Conservation (phyloP, 2,797 vertebrate genomes). For the Pogoniulus pusillus region DNA sequence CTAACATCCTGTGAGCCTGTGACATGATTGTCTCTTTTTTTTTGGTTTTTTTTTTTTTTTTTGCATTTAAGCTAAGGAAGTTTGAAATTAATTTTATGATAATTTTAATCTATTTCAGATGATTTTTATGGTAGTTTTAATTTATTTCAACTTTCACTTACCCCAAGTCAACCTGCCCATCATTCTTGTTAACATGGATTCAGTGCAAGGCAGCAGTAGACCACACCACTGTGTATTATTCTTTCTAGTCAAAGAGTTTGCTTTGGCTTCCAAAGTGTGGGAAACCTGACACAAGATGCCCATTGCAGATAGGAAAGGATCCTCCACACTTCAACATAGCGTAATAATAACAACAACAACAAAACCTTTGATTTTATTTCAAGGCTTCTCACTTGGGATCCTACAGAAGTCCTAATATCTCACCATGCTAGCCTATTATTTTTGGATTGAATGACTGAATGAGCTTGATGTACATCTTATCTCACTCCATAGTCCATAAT, state of each 20-base stretch:
- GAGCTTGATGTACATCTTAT: constrained; percentile 71
- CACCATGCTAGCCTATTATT: constrained; percentile 52
- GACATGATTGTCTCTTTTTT: too few species aligned
- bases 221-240: constrained; percentile 55
- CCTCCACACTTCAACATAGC: not conserved
- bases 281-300: constrained; percentile 69
- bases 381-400: constrained; percentile 65
- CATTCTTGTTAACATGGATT: not conserved
- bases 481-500: constrained; percentile 44
- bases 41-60: not conserved
- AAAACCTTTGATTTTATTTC: constrained; percentile 65
- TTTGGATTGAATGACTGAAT: constrained; percentile 70
- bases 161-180: not conserved
- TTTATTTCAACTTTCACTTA: not conserved
- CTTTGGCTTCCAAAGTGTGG: constrained; percentile 67
- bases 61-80: not conserved
- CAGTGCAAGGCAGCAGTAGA: constrained; percentile 20
- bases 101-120: not conserved
- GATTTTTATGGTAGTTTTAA: not conserved
- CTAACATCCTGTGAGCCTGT: too few species aligned
- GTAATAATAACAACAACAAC: constrained; percentile 54
- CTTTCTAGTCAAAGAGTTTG: constrained; percentile 60
- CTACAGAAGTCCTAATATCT: constrained; percentile 46
- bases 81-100: not conserved
- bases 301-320: constrained; percentile 48